Evolutionary conservation across 2,888 invertebrate genomes (phyloP).

Genomic region (Lottia gigantea): DNA sequence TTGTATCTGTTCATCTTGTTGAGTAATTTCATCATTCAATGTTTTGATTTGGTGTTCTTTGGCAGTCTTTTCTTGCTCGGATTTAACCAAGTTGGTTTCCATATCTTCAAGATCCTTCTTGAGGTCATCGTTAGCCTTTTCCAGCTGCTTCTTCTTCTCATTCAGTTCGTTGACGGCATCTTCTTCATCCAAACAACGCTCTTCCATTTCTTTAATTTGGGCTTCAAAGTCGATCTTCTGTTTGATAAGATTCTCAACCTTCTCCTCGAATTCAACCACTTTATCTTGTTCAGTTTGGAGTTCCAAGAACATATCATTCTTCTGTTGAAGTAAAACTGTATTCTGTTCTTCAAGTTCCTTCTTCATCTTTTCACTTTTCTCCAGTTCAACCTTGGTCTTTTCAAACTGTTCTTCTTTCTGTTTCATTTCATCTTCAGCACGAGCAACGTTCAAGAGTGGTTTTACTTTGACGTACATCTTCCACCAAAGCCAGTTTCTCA

Average conservation of each 20-base stretch:
- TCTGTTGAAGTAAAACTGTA: conserved; percentile 91
- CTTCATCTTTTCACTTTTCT: conserved; percentile 94
- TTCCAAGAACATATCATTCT: conserved; percentile 86
- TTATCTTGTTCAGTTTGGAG: conserved; percentile 94
- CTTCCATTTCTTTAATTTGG: conserved; percentile 95
- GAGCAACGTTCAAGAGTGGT: conserved; percentile 97
- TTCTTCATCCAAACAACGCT: conserved; percentile 96
- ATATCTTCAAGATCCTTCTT: conserved; percentile 98
- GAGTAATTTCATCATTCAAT: conserved; percentile 93
- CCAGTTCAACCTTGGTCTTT: conserved; percentile 93
- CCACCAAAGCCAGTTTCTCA: conserved; percentile 99
- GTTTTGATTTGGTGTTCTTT: conserved; percentile 92
- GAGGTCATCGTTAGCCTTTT: conserved; percentile 91
- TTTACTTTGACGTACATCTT: conserved; percentile 84
- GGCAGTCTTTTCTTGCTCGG: conserved; percentile 94
- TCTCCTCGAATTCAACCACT: conserved; percentile 91
- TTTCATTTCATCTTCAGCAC: conserved; percentile 99
- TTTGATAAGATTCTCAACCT: conserved; percentile 89
- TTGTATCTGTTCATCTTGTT: conserved; percentile 97
- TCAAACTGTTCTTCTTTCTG: conserved; percentile 94
- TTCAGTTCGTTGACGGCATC: conserved; percentile 94
- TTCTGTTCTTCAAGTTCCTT: conserved; percentile 96
- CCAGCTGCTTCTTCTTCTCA: conserved; percentile 96
- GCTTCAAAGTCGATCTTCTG: conserved; percentile 97
- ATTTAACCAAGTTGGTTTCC: conserved; percentile 80